phyloP scores from a whole-genome alignment of 2,797 vertebrate species.

The Hemitrygon akajei region DNA sequence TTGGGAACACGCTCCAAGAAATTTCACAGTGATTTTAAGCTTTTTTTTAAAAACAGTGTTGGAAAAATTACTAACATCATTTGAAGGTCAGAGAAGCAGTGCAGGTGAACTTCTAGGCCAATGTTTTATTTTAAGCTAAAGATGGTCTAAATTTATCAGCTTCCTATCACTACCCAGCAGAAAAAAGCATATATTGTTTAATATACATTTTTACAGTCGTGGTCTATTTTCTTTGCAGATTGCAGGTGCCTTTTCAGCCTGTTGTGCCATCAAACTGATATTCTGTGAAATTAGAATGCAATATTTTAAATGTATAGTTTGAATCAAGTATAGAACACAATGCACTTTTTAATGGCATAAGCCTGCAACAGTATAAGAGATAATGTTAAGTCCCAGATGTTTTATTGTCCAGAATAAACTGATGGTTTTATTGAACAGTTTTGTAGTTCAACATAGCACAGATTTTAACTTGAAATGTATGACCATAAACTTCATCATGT shows the following conservation, averaged over 20 bases:
- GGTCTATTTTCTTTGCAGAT: neutral
- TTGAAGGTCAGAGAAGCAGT: no score
- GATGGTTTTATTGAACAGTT: neutral
- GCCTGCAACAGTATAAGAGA: neutral
- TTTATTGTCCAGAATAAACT: slow-evolving; percentile 10
- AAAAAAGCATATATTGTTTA: neutral
- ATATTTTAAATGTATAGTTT: neutral
- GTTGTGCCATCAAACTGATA: neutral
- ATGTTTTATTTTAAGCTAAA: neutral
- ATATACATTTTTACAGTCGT: neutral
- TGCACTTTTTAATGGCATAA: neutral
- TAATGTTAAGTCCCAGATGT: neutral
- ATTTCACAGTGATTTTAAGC: no score
- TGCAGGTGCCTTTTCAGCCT: neutral
- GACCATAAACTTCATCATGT: neutral
- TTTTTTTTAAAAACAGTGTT: no score
- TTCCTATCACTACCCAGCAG: neutral
- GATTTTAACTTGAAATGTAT: neutral
- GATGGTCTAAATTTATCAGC: neutral
- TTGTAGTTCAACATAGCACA: neutral
- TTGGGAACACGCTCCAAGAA: no score
- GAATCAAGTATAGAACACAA: neutral
- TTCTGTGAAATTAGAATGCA: slow-evolving; percentile 25
- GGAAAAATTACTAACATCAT: no score
- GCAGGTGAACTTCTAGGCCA: neutral